A percentile compares a stretch with the other conserved stretches of the same genome.
These are phyloP conservation scores for Rhipidura dahli DNA, from an alignment of 2,113 vertebrate genomes.

Conservation along the genomic window DNA sequence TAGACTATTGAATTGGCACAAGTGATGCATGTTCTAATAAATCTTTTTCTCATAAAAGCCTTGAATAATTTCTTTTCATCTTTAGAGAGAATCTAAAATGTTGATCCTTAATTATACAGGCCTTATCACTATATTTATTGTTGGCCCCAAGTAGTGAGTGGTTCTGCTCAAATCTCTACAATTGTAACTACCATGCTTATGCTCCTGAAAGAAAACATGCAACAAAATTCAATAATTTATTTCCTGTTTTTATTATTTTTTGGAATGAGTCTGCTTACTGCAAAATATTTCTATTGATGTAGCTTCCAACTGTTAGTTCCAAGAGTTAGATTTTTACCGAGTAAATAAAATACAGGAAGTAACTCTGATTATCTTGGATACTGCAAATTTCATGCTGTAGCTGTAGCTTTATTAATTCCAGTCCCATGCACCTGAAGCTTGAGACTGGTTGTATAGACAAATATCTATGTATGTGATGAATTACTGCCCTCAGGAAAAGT, in stretches of 20 bases:
- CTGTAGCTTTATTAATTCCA: slow-evolving; percentile 36
- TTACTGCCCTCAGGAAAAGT: background rate
- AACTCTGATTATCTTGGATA: slow-evolving; percentile 17
- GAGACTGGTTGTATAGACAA: background rate
- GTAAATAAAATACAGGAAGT: slow-evolving; percentile 32
- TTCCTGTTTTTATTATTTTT: background rate
- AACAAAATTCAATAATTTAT: background rate
- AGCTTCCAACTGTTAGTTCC: slow-evolving; percentile 5
- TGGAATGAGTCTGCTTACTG: background rate
- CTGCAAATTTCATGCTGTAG: slow-evolving; percentile 16
- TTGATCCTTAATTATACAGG: background rate
- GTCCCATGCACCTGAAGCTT: background rate
- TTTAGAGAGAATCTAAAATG: background rate
- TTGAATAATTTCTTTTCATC: background rate
- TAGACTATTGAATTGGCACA: background rate
- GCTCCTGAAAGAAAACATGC: background rate
- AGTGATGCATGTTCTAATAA: background rate
- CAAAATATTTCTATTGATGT: background rate
- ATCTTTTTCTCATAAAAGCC: background rate
- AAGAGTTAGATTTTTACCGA: background rate
- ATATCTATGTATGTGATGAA: background rate
- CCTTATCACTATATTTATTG: background rate
- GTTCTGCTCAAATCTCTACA: background rate
- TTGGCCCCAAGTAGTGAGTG: background rate
- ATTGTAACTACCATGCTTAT: background rate